Evolutionary conservation across 2,113 vertebrate species (phyloP).

Genomic region (Chascanopsetta lugubris): DNA sequence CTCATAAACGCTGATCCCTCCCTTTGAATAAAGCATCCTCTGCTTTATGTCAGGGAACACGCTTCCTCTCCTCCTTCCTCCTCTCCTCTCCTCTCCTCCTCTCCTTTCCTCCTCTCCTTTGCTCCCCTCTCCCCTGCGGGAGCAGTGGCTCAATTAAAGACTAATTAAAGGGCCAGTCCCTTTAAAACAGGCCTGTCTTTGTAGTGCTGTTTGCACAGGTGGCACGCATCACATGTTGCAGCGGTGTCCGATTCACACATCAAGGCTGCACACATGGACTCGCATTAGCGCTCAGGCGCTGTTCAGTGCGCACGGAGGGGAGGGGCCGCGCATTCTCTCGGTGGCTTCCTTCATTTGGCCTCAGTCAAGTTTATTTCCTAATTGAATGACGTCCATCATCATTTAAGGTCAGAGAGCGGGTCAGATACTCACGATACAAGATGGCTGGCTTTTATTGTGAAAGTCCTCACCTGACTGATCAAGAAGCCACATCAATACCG

Average conservation of each 20-base stretch:
- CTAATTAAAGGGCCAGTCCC: constrained; percentile 70
- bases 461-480: too few species aligned
- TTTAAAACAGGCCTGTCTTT: constrained; percentile 74
- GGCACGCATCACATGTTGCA: constrained; percentile 65
- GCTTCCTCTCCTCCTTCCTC: constrained; percentile 43
- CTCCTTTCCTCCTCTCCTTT: constrained; percentile 37
- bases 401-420: too few species aligned
- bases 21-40: constrained; percentile 21
- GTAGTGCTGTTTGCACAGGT: constrained; percentile 76
- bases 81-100: constrained; percentile 36
- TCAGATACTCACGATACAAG: too few species aligned
- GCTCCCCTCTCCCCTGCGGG: constrained; percentile 44
- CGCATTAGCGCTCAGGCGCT: neutral
- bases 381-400: too few species aligned
- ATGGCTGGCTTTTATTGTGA: too few species aligned
- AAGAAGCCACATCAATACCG: too few species aligned
- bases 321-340: neutral
- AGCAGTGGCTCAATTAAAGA: constrained; percentile 67
- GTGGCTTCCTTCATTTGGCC: constrained; percentile 17
- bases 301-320: constrained; percentile 6
- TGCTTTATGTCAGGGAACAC: constrained; percentile 7
- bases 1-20: constrained; percentile 22
- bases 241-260: constrained; percentile 63
- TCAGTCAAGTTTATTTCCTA: constrained; percentile 10
- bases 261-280: constrained; percentile 41